Conservation (phyloP, 2,888 invertebrate genomes). For the Pediacus dermestoides region DNA sequence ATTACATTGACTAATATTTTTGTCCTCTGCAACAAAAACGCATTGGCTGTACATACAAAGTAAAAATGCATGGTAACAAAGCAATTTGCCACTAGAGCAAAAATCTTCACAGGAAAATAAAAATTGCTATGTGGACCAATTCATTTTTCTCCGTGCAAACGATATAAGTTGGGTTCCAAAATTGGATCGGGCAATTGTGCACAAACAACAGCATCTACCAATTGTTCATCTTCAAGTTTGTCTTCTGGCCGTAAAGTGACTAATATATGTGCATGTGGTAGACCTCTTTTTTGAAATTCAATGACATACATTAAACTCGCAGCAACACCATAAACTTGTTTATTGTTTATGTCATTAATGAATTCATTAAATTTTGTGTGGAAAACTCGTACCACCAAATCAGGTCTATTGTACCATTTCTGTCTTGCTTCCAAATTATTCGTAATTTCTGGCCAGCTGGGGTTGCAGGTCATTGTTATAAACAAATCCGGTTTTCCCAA, state of each 20-base stretch:
- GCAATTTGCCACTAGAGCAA: no score
- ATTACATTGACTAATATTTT: no score
- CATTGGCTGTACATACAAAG: no score
- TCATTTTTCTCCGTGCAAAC: no score
- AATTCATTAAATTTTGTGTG: constrained; percentile 13
- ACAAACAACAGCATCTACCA: constrained; percentile 4
- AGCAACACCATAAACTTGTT: constrained; percentile 11
- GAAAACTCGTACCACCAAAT: constrained; percentile 13
- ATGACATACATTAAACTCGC: constrained; percentile 9
- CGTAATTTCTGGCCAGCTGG: constrained; percentile 11
- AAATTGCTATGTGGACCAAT: no score
- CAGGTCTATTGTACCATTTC: constrained; percentile 9
- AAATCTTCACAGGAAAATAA: no score
- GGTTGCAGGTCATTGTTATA: constrained; percentile 14
- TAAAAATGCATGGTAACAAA: no score
- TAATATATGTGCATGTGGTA: constrained; percentile 13
- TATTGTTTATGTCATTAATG: constrained; percentile 5
- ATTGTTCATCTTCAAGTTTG: neutral
- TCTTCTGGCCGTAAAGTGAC: constrained; percentile 5
- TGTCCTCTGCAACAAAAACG: no score
- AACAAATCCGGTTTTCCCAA: constrained; percentile 13
- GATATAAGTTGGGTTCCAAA: neutral
- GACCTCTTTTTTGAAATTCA: constrained; percentile 15
- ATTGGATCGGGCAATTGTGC: constrained; percentile 6
- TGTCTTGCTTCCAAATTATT: constrained; percentile 1